Conservation (phyloP, 1,140 invertebrate genomes). For the Heliconius congener region DNA sequence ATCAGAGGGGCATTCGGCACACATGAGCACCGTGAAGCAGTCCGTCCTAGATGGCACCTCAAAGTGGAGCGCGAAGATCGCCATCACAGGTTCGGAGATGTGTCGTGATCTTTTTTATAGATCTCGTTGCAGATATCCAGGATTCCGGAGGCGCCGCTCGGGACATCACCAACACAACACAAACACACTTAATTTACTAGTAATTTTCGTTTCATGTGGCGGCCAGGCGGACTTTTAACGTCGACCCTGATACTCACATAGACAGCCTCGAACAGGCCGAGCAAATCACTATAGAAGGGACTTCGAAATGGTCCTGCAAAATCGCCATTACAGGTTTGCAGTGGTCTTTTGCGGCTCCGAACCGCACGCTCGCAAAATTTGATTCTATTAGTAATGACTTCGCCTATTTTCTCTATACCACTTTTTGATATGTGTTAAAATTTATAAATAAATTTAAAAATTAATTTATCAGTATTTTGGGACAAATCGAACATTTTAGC, state of each 20-base stretch:
- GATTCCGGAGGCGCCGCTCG: constrained; percentile 17
- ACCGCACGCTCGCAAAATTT: constrained; percentile 90
- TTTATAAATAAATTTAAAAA: constrained; percentile 3
- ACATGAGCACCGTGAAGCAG: constrained; percentile 99
- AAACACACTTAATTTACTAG: constrained; percentile 65
- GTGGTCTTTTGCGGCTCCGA: constrained; percentile 76
- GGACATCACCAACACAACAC: constrained; percentile 47
- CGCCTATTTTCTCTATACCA: constrained; percentile 70
- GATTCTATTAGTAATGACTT: constrained; percentile 82
- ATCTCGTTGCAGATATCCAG: constrained; percentile 24
- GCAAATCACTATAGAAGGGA: constrained; percentile 98
- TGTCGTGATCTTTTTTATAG: constrained; percentile 54
- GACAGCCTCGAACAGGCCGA: constrained; percentile 99
- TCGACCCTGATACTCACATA: constrained; percentile 99
- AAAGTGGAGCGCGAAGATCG: constrained; percentile 99
- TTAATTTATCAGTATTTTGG: background rate
- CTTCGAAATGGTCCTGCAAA: constrained; percentile 99
- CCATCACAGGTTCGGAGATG: constrained; percentile 96
- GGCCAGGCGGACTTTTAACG: constrained; percentile 95
- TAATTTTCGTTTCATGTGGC: constrained; percentile 82
- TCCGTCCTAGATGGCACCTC: constrained; percentile 99
- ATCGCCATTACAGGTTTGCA: constrained; percentile 97
- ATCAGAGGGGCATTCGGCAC: constrained; percentile 95
- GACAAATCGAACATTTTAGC: constrained; percentile 45
- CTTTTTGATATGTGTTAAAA: constrained; percentile 70